Conservation (phyloP, 2,113 vertebrate species). For the Macquaria ambigua region DNA sequence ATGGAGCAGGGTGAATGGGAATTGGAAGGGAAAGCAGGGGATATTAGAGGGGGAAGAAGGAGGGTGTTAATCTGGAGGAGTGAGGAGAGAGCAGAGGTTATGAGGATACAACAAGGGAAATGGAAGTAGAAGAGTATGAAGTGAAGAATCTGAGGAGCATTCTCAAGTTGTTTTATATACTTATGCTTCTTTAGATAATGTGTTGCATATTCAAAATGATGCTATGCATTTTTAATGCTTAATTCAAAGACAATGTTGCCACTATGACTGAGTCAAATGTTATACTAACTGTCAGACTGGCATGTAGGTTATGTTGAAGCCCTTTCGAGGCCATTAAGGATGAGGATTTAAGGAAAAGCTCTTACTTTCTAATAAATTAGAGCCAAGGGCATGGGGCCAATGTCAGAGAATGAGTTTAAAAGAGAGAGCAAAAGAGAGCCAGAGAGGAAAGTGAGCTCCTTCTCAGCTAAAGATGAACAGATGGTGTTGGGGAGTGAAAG, state of each 20-base stretch:
- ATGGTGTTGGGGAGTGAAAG: slow-evolving; percentile 53
- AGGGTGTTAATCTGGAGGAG: slow-evolving; percentile 30
- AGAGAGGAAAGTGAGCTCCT: slow-evolving; percentile 48
- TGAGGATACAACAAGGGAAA: not conserved
- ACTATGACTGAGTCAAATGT: not conserved
- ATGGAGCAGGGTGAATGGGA: slow-evolving; percentile 57
- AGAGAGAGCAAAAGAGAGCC: slow-evolving; percentile 33
- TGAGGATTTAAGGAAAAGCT: slow-evolving; percentile 24
- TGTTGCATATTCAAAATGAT: not conserved
- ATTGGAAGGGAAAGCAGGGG: slow-evolving; percentile 48
- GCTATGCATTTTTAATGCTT: not conserved
- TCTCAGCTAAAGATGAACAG: slow-evolving; percentile 67
- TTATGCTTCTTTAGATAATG: not conserved
- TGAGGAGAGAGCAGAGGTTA: not conserved
- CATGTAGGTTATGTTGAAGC: slow-evolving; percentile 31
- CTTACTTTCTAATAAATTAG: slow-evolving; percentile 19
- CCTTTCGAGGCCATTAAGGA: slow-evolving; percentile 7
- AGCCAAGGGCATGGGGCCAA: slow-evolving; percentile 20
- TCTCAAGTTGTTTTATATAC: not conserved
- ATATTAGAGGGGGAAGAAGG: slow-evolving; percentile 42
- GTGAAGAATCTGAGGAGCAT: not conserved
- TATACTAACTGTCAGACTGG: not conserved
- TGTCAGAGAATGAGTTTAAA: slow-evolving; percentile 41
- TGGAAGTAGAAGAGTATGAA: not conserved
- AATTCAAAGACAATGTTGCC: not conserved